phyloP scores from a whole-genome alignment of 2,113 vertebrate genomes.

The Hydropotes inermis region DNA sequence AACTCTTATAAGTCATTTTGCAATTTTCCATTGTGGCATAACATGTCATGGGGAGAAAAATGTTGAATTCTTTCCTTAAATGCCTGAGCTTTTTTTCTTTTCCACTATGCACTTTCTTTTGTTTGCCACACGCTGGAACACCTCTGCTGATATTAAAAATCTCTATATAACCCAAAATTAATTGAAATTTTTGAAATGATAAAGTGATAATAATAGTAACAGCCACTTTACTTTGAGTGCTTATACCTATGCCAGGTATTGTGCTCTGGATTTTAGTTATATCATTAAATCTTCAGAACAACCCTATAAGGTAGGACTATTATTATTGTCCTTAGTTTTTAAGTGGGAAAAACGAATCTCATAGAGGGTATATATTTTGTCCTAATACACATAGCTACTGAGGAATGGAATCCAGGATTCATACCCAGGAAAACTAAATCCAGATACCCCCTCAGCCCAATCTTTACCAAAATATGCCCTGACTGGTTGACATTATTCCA shows the following conservation, averaged over 20 bases:
- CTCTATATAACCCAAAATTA: neutral
- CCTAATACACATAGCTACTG: neutral
- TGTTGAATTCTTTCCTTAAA: neutral
- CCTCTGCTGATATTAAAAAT: neutral
- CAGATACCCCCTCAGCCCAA: neutral
- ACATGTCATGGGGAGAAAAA: neutral
- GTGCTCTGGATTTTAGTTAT: neutral
- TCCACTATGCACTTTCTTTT: neutral
- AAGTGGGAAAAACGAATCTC: neutral
- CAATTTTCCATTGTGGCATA: neutral
- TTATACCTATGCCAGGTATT: neutral
- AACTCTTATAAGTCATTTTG: neutral
- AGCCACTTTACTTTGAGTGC: neutral
- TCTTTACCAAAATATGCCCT: neutral
- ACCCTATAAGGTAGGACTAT: neutral
- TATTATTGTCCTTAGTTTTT: neutral
- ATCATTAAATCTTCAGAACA: neutral
- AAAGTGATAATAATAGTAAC: neutral
- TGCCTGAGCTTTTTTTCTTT: neutral
- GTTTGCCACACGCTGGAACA: neutral
- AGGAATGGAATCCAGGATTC: neutral
- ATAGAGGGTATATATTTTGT: neutral
- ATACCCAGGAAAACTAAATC: neutral
- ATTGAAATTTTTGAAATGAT: neutral
- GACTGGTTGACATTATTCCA: neutral